A percentile compares a stretch with the other conserved stretches of the same genome.
Evolutionary conservation across 2,113 vertebrate species (phyloP).

Genomic region (Ranitomeya variabilis): DNA sequence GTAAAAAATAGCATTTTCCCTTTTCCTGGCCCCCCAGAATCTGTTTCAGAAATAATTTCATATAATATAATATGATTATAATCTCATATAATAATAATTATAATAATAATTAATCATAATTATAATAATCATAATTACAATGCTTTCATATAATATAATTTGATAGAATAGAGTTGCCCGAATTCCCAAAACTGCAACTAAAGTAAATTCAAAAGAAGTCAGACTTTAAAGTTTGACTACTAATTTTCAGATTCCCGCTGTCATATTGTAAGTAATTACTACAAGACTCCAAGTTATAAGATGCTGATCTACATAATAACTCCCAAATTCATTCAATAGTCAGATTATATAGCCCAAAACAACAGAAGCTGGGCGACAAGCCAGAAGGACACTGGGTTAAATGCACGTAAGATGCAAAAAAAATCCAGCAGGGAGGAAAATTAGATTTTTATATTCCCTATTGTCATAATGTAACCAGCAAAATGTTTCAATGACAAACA

Average conservation of each 20-base stretch:
- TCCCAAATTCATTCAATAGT: constrained; percentile 23
- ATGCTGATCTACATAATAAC: constrained; percentile 48
- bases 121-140: too few relatives aligned
- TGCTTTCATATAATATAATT: background rate
- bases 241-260: constrained; percentile 1
- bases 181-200: background rate
- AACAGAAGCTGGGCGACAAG: constrained; percentile 5
- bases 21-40: too few relatives aligned
- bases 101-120: too few relatives aligned
- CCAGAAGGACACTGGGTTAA: constrained; percentile 17
- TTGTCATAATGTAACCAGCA: constrained; percentile 21
- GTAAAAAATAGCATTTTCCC: too few relatives aligned
- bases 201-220: background rate
- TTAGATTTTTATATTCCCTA: constrained; percentile 43
- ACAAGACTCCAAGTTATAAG: constrained; percentile 25
- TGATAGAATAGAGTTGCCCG: background rate
- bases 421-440: constrained; percentile 48
- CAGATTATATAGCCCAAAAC: constrained; percentile 36
- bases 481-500: constrained; percentile 26
- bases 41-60: too few relatives aligned
- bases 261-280: constrained; percentile 49
- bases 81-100: too few relatives aligned
- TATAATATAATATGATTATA: too few relatives aligned
- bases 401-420: constrained; percentile 30
- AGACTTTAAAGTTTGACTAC: background rate